Base-by-base conservation (phyloP, 1,140 invertebrate genomes). In the Fragariocoptes setiger region DNA sequence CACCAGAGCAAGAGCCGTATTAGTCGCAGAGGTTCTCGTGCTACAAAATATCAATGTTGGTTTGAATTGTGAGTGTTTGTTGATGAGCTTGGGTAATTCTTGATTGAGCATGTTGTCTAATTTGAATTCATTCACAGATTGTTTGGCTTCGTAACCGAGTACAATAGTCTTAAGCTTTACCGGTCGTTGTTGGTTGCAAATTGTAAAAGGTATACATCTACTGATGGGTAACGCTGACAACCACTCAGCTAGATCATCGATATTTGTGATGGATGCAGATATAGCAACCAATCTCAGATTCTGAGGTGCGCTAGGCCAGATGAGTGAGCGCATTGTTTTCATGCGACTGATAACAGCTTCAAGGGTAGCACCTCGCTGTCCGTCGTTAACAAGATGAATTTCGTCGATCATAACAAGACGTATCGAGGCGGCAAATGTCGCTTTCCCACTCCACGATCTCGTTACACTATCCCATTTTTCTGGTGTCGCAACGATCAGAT, bases 391-490 rank as follows among this genome's bases (percentile, higher is more conserved):
- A 13, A 41, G 19, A 19, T 47, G 42, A 8, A 47, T 15, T 39
- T 79, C 76, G 57, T 80, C 76, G 42, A 80, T 70, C n/a, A 78
- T 58, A 50, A 80, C 69, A 4, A 80, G 55, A 48, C 67, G 67
- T 8, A 76, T 61, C 1, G 63, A 53, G 47, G 67, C 57, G 18
- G 75, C 62, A 17, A 74, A 48, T 25, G 56, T 51, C 43, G 56
- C 60, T 48, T 72, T 65, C 46, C 71, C 67, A 47, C 62, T 65
- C 70, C 70, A 76, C 46, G 64, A 63, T 45, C 74, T 60, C 0
- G 73, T 77, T 36, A 77, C 51, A 42, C 69, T 69, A 53, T 79
- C 75, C 73, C 73, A 78, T 59, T 78, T 78, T 56, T 78, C 75
- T 5, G 76, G 75, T 3, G 76, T 80, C 13, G 75, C 76, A 45